These are phyloP conservation scores for Pantherophis guttatus DNA, from an alignment of 2,113 vertebrate genomes.

Conservation along the genomic window DNA sequence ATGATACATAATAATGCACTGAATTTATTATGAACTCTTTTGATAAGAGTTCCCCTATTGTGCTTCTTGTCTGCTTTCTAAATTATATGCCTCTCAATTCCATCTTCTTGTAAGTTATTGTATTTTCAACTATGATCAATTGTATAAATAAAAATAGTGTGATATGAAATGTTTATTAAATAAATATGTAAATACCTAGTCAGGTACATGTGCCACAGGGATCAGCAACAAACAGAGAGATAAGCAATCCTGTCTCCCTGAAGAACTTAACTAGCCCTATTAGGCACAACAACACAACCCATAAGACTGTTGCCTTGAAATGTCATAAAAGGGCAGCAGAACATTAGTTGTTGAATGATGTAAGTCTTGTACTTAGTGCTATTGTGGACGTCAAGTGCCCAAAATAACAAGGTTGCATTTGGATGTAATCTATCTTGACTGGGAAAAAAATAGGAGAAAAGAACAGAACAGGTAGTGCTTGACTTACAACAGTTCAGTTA, in stretches of 20 bases:
- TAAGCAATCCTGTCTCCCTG: background rate
- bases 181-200: background rate
- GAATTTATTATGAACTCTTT: background rate
- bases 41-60: background rate
- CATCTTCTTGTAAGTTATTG: background rate
- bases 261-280: background rate
- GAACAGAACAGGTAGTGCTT: background rate
- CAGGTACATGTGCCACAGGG: constrained; percentile 4
- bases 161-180: background rate
- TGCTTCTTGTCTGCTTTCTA: background rate
- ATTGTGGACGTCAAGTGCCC: background rate
- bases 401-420: background rate
- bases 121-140: background rate
- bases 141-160: background rate
- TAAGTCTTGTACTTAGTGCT: background rate
- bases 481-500: background rate
- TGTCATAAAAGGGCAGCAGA: background rate
- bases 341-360: background rate
- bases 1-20: background rate
- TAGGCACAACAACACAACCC: background rate
- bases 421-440: background rate
- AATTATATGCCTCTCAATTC: background rate
- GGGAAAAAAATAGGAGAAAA: background rate
- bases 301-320: background rate
- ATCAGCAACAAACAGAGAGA: background rate